A percentile compares a stretch with the other conserved stretches of the same genome.
Evolutionary conservation across 2,113 vertebrate species (phyloP).

Genomic region (Lamprologus sp.): DNA sequence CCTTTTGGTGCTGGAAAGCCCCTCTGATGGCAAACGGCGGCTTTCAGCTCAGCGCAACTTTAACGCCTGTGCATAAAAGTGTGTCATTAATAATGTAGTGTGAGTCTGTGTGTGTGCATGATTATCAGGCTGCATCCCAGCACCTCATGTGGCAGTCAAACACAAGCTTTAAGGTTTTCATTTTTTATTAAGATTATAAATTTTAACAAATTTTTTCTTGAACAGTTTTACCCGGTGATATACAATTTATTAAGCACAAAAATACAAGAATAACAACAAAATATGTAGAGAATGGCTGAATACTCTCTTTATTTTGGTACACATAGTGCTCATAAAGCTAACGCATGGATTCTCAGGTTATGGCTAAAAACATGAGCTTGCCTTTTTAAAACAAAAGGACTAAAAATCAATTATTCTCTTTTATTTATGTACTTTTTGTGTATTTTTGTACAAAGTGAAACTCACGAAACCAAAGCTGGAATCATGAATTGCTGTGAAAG

Average conservation of each 20-base stretch:
- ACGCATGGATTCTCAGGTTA: slow-evolving; percentile 64
- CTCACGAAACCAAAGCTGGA: slow-evolving; percentile 76
- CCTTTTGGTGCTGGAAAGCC: neutral
- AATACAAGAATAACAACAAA: slow-evolving; percentile 82
- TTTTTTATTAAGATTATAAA: slow-evolving; percentile 92
- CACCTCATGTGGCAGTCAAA: neutral
- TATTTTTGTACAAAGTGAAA: slow-evolving; percentile 46
- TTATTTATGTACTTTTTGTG: neutral
- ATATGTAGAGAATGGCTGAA: slow-evolving; percentile 74
- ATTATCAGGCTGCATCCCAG: neutral
- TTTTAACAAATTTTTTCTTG: slow-evolving; percentile 85
- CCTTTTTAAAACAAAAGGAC: slow-evolving; percentile 97
- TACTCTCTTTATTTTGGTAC: slow-evolving; percentile 80
- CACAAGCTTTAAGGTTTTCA: slow-evolving; percentile 27
- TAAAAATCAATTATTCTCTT: slow-evolving; percentile 17
- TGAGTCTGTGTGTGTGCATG: neutral
- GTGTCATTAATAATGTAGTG: neutral
- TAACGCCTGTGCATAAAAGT: neutral
- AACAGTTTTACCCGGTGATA: slow-evolving; percentile 93
- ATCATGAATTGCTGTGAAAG: slow-evolving; percentile 66
- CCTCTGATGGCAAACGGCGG: neutral
- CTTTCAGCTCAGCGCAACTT: neutral
- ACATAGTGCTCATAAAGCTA: slow-evolving; percentile 79
- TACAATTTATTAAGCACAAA: slow-evolving; percentile 88
- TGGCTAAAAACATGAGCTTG: slow-evolving; percentile 68